Percentiles rank a stretch among this genome's conserved stretches.
Evolutionary conservation across 2,113 vertebrate genomes (phyloP).

Genomic region (Corythornis madagascariensis): DNA sequence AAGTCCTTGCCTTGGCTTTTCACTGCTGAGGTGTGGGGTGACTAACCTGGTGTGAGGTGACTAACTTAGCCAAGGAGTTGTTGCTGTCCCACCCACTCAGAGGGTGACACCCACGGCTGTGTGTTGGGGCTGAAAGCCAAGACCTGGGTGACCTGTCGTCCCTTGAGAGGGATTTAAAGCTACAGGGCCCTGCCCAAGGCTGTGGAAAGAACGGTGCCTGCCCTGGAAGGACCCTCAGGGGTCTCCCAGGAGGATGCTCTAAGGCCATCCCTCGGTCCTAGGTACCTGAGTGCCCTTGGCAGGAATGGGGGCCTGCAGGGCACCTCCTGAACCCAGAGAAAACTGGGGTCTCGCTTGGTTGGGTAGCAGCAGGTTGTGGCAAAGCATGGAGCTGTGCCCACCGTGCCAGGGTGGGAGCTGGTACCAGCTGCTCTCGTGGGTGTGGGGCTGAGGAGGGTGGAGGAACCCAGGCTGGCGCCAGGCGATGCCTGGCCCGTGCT

Average conservation of each 20-base stretch:
- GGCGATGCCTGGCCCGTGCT: accelerated
- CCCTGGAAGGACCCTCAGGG: background rate
- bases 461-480: background rate
- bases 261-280: background rate
- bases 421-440: accelerated
- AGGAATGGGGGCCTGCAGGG: accelerated
- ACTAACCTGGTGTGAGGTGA: background rate
- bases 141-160: background rate
- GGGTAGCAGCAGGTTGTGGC: background rate
- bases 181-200: no score
- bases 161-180: background rate
- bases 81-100: accelerated
- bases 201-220: background rate
- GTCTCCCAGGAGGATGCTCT: background rate
- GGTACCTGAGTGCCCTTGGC: accelerated
- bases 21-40: background rate
- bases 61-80: background rate
- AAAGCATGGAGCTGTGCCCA: background rate
- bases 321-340: background rate
- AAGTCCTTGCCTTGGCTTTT: background rate
- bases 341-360: accelerated
- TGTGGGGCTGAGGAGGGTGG: background rate
- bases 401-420: accelerated
- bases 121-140: background rate
- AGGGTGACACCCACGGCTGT: background rate